phyloP scores from a whole-genome alignment of 2,888 invertebrate species.

The Choristoneura rosaceana region DNA sequence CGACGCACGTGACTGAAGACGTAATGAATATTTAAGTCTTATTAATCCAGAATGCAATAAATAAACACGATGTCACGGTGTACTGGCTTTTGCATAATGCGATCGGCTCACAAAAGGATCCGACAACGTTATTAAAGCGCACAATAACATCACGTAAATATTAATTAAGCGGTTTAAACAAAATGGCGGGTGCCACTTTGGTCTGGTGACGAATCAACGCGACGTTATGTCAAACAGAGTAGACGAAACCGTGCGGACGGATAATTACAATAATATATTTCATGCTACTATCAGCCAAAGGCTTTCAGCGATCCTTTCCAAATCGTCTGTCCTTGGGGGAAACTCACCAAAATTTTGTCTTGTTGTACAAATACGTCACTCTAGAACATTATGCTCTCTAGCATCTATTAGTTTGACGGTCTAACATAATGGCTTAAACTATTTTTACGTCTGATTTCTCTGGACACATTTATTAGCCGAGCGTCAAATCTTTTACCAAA shows the following conservation, averaged over 20 bases:
- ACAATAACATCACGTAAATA: slow-evolving; percentile 56
- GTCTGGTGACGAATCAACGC: background rate
- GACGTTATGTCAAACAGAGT: background rate
- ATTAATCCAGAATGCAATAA: slow-evolving; percentile 39
- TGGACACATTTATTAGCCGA: too few relatives aligned
- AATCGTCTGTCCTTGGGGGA: too few relatives aligned
- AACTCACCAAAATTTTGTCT: too few relatives aligned
- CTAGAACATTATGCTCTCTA: too few relatives aligned
- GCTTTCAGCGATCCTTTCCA: too few relatives aligned
- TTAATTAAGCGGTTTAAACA: slow-evolving; percentile 55
- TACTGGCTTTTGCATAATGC: slow-evolving; percentile 44
- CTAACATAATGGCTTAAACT: too few relatives aligned
- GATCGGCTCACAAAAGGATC: slow-evolving; percentile 45
- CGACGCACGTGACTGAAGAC: slow-evolving; percentile 31
- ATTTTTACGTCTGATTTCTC: too few relatives aligned
- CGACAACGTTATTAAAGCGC: slow-evolving; percentile 50
- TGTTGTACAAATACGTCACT: too few relatives aligned
- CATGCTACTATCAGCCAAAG: too few relatives aligned
- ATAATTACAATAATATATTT: too few relatives aligned
- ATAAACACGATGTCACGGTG: slow-evolving; percentile 30
- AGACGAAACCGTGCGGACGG: background rate
- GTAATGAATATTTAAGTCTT: slow-evolving; percentile 36
- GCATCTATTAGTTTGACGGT: too few relatives aligned
- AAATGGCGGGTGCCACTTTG: slow-evolving; percentile 41
- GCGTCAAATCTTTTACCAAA: too few relatives aligned